Base-by-base conservation (phyloP, 2,797 vertebrate species). In the Oreochromis mossambicus region DNA sequence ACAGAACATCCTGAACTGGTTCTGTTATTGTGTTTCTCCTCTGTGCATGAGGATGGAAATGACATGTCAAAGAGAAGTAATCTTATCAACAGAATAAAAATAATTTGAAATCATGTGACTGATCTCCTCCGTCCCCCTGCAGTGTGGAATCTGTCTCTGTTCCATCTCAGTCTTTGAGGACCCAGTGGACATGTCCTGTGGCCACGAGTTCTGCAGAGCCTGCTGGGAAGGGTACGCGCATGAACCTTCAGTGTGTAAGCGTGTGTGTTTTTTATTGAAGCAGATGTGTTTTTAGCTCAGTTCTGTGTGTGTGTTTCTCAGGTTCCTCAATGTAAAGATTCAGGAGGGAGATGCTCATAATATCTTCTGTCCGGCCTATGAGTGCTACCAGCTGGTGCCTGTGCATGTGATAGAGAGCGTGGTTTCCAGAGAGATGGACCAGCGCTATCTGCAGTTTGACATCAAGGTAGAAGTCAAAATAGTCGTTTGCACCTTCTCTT, bases 141-240 rank as follows among this genome's bases (percentile, higher is more conserved):
- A 99, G 99, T 99, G 99, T 96, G 98, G 98, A 86, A 99, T 99
- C 94, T 99, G 99, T 93, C 97, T 99, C 95, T 98, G 98, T 95
- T 97, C 96, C 86, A 98, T 99, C 96, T 99, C 98, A 55, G 96
- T 99, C 85, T 99, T 99, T 93, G 98, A 99, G 95, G 98, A 99
- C 90, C 98, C 98, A 14, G 98, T 99, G 92, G 99, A 99, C 94
- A 97, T 99, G 96, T 97, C 98, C 79, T 99, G 99, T 94, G 98
- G 97, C 88, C 99, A 99, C 76, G 98, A 98, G 91, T 99, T 99
- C 94, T 99, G 99, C 96, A 96, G 98, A 96, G 96, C 96, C 77
- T 99, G 99, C 94, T 99, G 99, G 99, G 99, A 99, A 94, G 97
- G 97, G 98, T 99, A 94, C 94, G 97, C 87, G 14, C 8, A 32